Conservation (phyloP, 2,888 invertebrate species). For the Keiferia lycopersicella region DNA sequence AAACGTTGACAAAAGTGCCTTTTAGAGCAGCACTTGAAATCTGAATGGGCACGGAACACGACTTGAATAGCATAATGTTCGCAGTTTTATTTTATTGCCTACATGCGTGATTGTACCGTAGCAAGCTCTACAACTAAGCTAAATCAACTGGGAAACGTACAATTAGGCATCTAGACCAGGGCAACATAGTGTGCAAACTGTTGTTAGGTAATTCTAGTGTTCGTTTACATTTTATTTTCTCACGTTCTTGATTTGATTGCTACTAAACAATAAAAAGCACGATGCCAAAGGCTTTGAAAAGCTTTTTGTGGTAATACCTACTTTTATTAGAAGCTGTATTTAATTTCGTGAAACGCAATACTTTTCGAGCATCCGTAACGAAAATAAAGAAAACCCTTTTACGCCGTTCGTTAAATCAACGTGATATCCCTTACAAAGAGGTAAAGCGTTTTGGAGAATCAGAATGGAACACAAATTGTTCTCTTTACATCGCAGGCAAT, state of each 20-base stretch:
- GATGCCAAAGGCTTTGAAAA: not conserved
- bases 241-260: slow-evolving; percentile 9
- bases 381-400: slow-evolving; percentile 8
- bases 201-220: slow-evolving; percentile 1
- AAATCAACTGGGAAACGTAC: not conserved
- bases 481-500: slow-evolving; percentile 5
- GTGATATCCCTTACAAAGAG: slow-evolving; percentile 12
- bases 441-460: not conserved
- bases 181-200: not conserved
- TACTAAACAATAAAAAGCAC: not conserved
- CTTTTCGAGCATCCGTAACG: slow-evolving; percentile 2
- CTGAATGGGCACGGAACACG: slow-evolving; percentile 1
- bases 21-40: slow-evolving; percentile 9
- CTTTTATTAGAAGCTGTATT: not conserved
- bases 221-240: not conserved
- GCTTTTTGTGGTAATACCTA: not conserved
- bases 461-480: slow-evolving; percentile 7
- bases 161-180: slow-evolving; percentile 12
- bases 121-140: not conserved
- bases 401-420: slow-evolving; percentile 5
- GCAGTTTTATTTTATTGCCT: slow-evolving; percentile 14
- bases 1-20: not conserved
- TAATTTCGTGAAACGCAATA: not conserved
- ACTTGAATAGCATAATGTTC: not conserved
- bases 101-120: not conserved